Evolutionary conservation across 53 echinoderm and acorn worm species (phyloP), one percentile per base, ranked within the genome.

Genomic region (Actinopyga echinites): DNA sequence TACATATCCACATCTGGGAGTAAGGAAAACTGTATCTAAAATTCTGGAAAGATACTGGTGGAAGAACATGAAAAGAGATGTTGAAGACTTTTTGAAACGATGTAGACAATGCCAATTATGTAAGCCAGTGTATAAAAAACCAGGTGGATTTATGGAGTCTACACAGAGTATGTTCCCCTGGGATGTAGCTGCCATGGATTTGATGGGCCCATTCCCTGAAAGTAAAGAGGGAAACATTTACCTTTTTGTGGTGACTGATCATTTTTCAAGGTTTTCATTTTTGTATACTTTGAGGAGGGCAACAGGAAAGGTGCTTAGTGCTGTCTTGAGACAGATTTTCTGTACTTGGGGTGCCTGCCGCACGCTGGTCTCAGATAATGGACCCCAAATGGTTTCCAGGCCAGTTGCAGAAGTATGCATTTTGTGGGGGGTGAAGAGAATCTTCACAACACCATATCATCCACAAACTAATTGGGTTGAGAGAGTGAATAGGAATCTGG

Each of bases 401-500:
- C 61, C 29, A 2, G 24, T 91, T 5, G 75, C 62, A 30, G 87
- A 84, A 38, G 45, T 88, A 1, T 88, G 91, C 60, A 40, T 30
- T 0, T 68, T 78, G 20, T 91, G 88, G 88, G 88, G 85, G 17
- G 85, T 88, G 3, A 54, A 85, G 43, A 85, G 85, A 44, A 63
- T 82, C 24, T 89, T 88, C 25, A 91, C 58, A 6, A 64, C 86
- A 15, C 88, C 88, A 1, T 91, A 89, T 65, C 89, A 91, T 43
- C 88, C 89, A 20, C 92, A 91, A 32, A 85, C 68, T 5, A 91
- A 91, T 25, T 85, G 88, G 88, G 82, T 91, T 24, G 88, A 91
- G 42, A 45, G 85, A 24, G 88, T 88, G 4, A 91, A 91, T 67
- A 61, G 85, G 33, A 88, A 85, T 6, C 38, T 91, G n/a, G 88